Evolutionary conservation across 2,797 vertebrate genomes (phyloP).

Genomic region (Enteromius paludinosus): DNA sequence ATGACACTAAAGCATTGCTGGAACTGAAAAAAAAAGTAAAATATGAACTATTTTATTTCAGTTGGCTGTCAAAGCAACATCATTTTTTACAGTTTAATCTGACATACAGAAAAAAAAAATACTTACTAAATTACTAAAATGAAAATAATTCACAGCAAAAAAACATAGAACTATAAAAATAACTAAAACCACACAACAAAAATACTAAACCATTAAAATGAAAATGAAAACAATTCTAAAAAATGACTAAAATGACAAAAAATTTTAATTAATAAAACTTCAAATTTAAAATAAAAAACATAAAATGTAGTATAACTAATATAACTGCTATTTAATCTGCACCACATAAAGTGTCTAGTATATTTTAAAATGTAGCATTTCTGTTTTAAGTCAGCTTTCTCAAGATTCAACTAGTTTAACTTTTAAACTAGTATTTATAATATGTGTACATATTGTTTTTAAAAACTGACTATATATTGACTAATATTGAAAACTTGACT

Average conservation of each 20-base stretch:
- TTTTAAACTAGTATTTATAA: background rate
- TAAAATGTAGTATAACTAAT: background rate
- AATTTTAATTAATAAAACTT: background rate
- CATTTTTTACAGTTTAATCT: background rate
- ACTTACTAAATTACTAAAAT: background rate
- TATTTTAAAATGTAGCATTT: background rate
- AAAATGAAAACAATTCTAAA: no score
- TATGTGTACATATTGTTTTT: background rate
- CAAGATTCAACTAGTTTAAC: background rate
- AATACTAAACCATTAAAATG: background rate
- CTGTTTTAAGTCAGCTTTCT: background rate
- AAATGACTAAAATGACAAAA: background rate
- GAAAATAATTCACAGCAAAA: background rate
- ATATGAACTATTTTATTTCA: background rate
- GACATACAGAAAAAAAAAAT: background rate
- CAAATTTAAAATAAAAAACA: background rate
- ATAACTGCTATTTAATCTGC: background rate
- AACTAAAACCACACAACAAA: background rate
- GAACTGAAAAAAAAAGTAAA: background rate
- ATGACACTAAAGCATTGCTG: background rate
- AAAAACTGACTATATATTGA: background rate
- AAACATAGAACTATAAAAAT: background rate
- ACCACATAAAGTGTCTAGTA: background rate
- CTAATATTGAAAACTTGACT: background rate
- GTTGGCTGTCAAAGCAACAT: background rate